phyloP scores from a whole-genome alignment of 2,888 invertebrate species.

The Temnothorax unifasciatus region DNA sequence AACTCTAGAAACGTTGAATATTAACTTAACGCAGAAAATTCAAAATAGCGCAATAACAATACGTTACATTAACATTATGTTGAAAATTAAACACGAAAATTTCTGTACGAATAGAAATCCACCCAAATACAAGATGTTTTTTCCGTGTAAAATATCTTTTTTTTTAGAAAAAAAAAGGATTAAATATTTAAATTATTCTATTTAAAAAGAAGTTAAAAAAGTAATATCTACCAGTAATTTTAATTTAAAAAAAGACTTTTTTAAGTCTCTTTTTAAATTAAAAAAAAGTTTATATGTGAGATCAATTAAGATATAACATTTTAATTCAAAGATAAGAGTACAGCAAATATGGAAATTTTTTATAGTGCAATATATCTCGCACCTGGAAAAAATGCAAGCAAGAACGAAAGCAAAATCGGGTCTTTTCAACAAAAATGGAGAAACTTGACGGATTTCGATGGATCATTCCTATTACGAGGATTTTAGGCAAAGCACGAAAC shows the following conservation, averaged over 20 bases:
- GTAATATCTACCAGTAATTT: neutral
- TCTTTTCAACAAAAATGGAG: neutral
- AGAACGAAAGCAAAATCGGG: neutral
- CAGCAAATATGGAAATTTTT: no score
- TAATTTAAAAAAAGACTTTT: neutral
- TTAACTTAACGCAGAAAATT: no score
- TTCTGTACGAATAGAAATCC: no score
- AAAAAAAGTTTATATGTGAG: neutral
- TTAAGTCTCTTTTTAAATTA: no score
- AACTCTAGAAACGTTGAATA: no score
- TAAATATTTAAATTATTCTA: neutral
- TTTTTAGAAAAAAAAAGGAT: neutral
- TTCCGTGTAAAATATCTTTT: neutral
- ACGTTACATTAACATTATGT: no score
- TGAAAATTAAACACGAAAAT: no score
- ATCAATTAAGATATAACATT: neutral
- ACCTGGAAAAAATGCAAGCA: neutral
- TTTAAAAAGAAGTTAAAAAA: neutral
- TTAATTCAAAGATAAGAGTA: neutral
- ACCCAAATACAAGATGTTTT: no score
- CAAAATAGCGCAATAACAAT: no score
- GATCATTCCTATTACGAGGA: conserved; percentile 36
- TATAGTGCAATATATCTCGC: neutral
- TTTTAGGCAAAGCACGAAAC: conserved; percentile 26
- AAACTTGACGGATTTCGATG: conserved; percentile 22